phyloP scores from a whole-genome alignment of 2,888 invertebrate species.

The Gonocerus acuteangulatus region DNA sequence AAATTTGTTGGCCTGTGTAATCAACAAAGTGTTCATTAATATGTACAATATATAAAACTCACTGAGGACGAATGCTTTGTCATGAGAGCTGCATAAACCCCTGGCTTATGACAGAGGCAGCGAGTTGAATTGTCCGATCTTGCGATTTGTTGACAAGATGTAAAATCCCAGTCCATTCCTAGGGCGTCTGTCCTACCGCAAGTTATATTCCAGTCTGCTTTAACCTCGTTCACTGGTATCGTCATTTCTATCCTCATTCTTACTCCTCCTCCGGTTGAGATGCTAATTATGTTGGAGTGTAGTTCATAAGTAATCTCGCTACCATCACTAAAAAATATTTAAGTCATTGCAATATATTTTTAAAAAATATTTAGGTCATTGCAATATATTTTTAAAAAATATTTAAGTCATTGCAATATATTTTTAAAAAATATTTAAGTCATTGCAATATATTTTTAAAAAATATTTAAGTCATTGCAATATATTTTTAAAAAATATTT shows the following conservation, averaged over 20 bases:
- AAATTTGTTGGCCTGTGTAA: no score
- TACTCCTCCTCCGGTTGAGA: conserved; percentile 28
- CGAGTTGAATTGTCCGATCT: conserved; percentile 46
- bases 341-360: no score
- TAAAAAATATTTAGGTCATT: no score
- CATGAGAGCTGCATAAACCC: conserved; percentile 56
- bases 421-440: not conserved
- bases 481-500: no score
- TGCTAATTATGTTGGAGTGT: conserved; percentile 33
- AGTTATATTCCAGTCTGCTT: conserved; percentile 34
- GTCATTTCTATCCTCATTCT: conserved; percentile 42
- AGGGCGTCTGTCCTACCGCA: conserved; percentile 41
- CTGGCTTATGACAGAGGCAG: conserved; percentile 56
- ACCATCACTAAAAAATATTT: conserved; percentile 30
- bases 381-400: no score
- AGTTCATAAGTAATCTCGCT: conserved; percentile 37
- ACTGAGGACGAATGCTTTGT: conserved; percentile 41
- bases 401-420: no score
- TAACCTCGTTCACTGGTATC: conserved; percentile 44
- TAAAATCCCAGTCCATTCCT: conserved; percentile 53
- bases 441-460: no score
- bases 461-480: no score
- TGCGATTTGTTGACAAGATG: conserved; percentile 45
- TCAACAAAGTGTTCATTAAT: no score
- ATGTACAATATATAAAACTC: no score